These are phyloP conservation scores for Resseliella maxima DNA, from an alignment of 2,888 invertebrate species.

Conservation along the genomic window DNA sequence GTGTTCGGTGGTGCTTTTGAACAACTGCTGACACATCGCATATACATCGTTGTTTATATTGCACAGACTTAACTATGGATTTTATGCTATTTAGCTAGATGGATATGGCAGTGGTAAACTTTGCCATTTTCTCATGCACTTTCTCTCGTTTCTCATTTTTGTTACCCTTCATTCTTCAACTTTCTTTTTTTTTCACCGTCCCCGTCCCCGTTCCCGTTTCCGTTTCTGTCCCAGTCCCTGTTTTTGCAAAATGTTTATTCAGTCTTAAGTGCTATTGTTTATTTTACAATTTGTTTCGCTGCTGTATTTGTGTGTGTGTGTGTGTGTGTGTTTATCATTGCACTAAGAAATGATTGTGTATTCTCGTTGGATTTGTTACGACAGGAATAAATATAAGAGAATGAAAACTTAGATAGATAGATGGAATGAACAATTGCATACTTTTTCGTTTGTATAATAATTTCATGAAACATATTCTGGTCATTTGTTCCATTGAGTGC, in stretches of 20 bases:
- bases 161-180: neutral
- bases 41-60: neutral
- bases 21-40: constrained; percentile 5
- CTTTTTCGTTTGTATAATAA: neutral
- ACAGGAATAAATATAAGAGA: neutral
- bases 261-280: constrained; percentile 19
- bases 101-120: neutral
- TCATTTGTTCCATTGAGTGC: neutral
- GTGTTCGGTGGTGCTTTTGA: neutral
- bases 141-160: constrained; percentile 8
- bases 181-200: neutral
- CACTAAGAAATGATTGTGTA: neutral
- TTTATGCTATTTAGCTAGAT: neutral
- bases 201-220: neutral
- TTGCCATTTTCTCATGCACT: neutral
- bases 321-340: constrained; percentile 9
- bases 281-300: constrained; percentile 2
- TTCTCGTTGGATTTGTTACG: neutral
- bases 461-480: neutral
- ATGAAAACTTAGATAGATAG: neutral
- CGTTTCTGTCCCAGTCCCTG: neutral
- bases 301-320: neutral
- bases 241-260: neutral
- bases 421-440: neutral
- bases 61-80: neutral